These are phyloP conservation scores for Drosophila melanosoma DNA, from an alignment of 2,888 invertebrate species.

Conservation along the genomic window DNA sequence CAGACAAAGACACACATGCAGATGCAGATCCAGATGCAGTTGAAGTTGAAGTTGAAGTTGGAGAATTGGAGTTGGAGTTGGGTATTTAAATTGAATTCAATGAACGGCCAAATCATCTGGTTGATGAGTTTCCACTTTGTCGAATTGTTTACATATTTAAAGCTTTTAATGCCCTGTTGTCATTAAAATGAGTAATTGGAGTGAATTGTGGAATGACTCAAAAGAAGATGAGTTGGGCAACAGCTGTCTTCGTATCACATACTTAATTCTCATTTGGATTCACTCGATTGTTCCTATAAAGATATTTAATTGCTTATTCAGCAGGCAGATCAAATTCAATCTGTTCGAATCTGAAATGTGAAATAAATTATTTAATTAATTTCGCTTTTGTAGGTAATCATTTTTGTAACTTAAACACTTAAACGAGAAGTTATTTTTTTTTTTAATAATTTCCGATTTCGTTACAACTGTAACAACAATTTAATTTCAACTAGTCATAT, in stretches of 20 bases:
- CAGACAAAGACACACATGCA: conserved; percentile 5
- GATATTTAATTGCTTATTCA: not conserved
- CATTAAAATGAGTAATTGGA: not conserved
- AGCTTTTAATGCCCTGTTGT: conserved; percentile 13
- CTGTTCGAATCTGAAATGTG: not conserved
- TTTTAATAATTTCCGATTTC: too few relatives aligned
- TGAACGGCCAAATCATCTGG: conserved; percentile 57
- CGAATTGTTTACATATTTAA: conserved; percentile 3
- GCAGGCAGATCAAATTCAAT: not conserved
- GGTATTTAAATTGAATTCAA: conserved; percentile 54
- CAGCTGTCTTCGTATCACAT: not conserved
- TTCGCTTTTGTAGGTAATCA: not conserved
- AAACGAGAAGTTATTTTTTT: not conserved
- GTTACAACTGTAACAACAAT: not conserved
- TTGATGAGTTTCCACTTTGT: conserved; percentile 30
- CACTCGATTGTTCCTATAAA: not conserved
- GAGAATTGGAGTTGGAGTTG: not conserved
- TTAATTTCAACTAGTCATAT: not conserved
- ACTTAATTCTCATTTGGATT: not conserved
- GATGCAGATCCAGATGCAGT: not conserved
- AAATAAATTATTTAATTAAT: not conserved
- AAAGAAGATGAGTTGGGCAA: not conserved
- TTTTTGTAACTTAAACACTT: not conserved
- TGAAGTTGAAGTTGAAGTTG: not conserved
- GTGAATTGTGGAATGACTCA: not conserved